Conservation (phyloP, 2,113 vertebrate species). For the Lophochroa leadbeateri region DNA sequence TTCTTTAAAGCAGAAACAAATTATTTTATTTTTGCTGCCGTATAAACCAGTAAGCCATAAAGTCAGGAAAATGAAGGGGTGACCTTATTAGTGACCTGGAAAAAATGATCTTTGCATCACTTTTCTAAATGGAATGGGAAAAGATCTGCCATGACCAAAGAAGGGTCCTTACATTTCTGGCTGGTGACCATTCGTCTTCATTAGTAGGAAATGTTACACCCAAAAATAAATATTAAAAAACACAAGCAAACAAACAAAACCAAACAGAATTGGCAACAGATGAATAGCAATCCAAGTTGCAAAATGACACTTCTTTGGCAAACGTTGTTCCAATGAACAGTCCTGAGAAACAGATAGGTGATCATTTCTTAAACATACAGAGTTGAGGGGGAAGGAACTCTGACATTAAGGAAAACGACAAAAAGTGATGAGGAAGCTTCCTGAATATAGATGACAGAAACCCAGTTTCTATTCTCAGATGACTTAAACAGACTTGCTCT, state of each 20-base stretch:
- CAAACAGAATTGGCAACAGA: not conserved
- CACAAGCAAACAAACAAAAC: not conserved
- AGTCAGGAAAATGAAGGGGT: not conserved
- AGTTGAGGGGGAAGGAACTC: not conserved
- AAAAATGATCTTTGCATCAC: not conserved
- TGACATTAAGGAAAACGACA: not conserved
- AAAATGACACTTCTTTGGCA: not conserved
- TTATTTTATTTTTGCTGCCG: not conserved
- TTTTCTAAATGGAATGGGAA: not conserved
- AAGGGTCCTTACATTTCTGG: not conserved
- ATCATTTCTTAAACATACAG: not conserved
- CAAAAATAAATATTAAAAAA: not conserved
- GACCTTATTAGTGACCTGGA: not conserved
- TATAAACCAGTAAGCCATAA: not conserved
- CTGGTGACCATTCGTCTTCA: not conserved
- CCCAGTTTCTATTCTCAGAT: not conserved
- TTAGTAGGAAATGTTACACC: not conserved
- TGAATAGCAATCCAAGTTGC: not conserved
- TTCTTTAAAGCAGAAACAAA: not conserved
- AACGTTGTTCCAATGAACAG: not conserved
- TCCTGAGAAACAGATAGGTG: not conserved
- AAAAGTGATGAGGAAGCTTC: not conserved
- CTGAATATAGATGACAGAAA: not conserved
- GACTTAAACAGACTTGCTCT: not conserved
- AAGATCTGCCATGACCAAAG: not conserved